Evolutionary conservation across 2,888 invertebrate genomes (phyloP).

Genomic region (Mongoloraphidia duomilia): DNA sequence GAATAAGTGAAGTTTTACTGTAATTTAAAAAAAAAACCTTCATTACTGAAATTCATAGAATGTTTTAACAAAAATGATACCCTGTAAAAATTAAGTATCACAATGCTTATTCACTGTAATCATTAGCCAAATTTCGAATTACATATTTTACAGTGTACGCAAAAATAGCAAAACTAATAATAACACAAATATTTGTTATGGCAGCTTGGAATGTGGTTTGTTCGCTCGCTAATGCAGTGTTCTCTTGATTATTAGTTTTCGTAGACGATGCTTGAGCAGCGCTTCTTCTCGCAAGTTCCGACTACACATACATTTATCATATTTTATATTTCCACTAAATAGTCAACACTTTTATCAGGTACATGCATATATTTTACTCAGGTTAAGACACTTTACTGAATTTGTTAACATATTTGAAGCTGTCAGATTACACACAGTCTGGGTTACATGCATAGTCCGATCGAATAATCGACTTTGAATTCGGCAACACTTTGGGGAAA

Average conservation of each 20-base stretch:
- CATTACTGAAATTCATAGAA: not conserved
- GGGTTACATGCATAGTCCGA: too few species aligned
- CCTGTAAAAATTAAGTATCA: not conserved
- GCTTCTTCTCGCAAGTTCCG: conserved; percentile 17
- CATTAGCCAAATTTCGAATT: conserved; percentile 57
- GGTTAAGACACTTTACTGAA: not conserved
- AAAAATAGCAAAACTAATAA: conserved; percentile 82
- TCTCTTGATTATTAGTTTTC: conserved; percentile 13
- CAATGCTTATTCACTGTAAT: conserved; percentile 22
- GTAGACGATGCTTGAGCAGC: conserved; percentile 21
- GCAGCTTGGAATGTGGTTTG: conserved; percentile 62
- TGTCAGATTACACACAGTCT: too few species aligned
- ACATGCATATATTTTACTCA: too few species aligned
- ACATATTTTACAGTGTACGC: conserved; percentile 90
- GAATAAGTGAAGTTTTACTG: too few species aligned
- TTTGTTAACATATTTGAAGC: not conserved
- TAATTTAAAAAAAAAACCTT: too few species aligned
- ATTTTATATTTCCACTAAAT: conserved; percentile 3
- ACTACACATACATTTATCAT: not conserved
- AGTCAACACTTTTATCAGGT: not conserved
- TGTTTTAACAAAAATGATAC: conserved; percentile 3
- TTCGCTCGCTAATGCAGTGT: conserved; percentile 31
- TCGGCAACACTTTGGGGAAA: too few species aligned
- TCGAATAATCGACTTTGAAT: too few species aligned
- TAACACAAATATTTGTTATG: conserved; percentile 73